Evolutionary conservation across 1,140 invertebrate species (phyloP).

Genomic region (Drosophila chauvacae): DNA sequence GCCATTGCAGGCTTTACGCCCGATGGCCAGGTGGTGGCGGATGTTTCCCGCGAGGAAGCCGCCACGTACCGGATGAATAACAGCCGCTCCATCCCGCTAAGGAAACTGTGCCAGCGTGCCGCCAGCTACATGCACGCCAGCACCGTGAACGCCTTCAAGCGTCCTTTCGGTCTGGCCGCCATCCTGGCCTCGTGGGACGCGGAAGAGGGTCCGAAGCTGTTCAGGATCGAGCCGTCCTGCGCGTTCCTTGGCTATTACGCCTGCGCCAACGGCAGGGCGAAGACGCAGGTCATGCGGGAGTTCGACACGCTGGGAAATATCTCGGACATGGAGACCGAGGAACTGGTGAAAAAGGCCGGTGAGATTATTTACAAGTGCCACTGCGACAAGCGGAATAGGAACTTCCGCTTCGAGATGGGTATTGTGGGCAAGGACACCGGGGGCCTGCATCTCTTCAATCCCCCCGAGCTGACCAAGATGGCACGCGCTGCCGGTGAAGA

Average conservation of each 20-base stretch:
- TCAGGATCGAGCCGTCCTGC: slow-evolving; percentile 97
- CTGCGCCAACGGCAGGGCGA: slow-evolving; percentile 98
- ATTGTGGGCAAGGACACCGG: slow-evolving; percentile 95
- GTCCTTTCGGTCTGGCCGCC: slow-evolving; percentile 96
- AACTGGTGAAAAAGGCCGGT: slow-evolving; percentile 96
- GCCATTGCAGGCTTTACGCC: slow-evolving; percentile 96
- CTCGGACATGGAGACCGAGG: slow-evolving; percentile 92
- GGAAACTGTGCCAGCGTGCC: slow-evolving; percentile 95
- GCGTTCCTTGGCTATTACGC: slow-evolving; percentile 97
- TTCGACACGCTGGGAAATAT: slow-evolving; percentile 97
- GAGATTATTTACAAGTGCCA: slow-evolving; percentile 98
- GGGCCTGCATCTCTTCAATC: slow-evolving; percentile 91
- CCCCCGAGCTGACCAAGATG: slow-evolving; percentile 87
- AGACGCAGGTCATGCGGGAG: slow-evolving; percentile 99
- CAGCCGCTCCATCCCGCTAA: slow-evolving; percentile 93
- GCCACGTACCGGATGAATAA: slow-evolving; percentile 94
- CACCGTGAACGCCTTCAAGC: slow-evolving; percentile 96
- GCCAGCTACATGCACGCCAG: slow-evolving; percentile 98
- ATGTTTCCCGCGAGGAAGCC: slow-evolving; percentile 95
- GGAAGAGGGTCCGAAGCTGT: slow-evolving; percentile 93
- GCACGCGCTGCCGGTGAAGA: slow-evolving; percentile 90
- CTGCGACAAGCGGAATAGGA: slow-evolving; percentile 98
- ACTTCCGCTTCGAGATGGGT: slow-evolving; percentile 98
- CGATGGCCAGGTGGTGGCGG: slow-evolving; percentile 96
- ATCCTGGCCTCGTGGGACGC: slow-evolving; percentile 93